Evolutionary conservation across 2,113 vertebrate species (phyloP).

Genomic region (Gallinago media): DNA sequence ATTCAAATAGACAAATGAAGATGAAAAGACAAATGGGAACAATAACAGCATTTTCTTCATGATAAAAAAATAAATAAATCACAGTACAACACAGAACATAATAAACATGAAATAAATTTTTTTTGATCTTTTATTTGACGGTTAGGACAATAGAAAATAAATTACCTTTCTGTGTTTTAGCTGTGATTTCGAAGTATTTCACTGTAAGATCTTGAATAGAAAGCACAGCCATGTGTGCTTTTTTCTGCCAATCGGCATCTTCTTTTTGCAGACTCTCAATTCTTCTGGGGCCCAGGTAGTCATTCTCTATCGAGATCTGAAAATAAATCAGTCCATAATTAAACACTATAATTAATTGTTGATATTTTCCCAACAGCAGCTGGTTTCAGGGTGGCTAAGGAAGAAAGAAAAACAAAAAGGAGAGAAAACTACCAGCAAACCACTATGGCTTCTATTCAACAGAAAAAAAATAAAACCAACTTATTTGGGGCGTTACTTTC

Average conservation of each 20-base stretch:
- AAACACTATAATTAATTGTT: neutral
- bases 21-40: neutral
- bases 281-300: slow-evolving; percentile 94
- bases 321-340: slow-evolving; percentile 33
- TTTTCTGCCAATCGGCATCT: slow-evolving; percentile 95
- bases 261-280: slow-evolving; percentile 92
- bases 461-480: neutral
- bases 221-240: slow-evolving; percentile 92
- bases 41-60: neutral
- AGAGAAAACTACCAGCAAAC: neutral
- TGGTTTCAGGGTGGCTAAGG: neutral
- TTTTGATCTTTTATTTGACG: neutral
- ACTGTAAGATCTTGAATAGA: slow-evolving; percentile 98
- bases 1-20: neutral
- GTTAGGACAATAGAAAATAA: neutral
- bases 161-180: slow-evolving; percentile 94
- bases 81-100: neutral
- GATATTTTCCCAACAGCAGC: neutral
- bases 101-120: neutral
- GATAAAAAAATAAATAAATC: neutral
- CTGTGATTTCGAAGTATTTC: slow-evolving; percentile 97
- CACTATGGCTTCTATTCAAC: neutral
- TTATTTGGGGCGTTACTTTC: neutral
- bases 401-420: neutral
- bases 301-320: slow-evolving; percentile 96